Evolutionary conservation across 2,113 vertebrate species (phyloP).

Genomic region (Alces alces): DNA sequence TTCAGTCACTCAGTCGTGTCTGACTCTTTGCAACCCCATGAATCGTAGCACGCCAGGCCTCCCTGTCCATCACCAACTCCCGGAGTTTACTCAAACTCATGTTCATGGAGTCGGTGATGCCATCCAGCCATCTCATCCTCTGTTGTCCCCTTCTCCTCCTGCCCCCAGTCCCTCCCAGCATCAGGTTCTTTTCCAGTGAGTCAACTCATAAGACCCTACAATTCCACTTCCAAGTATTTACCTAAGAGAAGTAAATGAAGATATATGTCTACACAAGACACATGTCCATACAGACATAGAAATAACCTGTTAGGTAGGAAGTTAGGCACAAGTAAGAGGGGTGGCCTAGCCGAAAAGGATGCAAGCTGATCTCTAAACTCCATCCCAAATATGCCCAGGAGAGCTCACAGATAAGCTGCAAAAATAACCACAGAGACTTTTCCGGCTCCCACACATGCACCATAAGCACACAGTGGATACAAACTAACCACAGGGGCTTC

Average conservation of each 20-base stretch:
- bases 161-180: too few species aligned
- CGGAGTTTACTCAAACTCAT: too few species aligned
- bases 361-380: neutral
- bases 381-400: neutral
- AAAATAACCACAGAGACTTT: neutral
- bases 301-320: neutral
- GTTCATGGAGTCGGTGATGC: too few species aligned
- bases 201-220: neutral
- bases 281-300: neutral
- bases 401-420: neutral
- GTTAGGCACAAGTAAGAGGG: neutral
- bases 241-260: neutral
- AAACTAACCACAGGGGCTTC: neutral
- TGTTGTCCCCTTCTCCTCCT: too few species aligned
- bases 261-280: neutral
- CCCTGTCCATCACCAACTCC: too few species aligned
- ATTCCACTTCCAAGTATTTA: neutral
- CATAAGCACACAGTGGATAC: neutral
- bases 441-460: neutral
- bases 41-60: too few species aligned
- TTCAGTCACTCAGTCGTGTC: too few species aligned
- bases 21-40: too few species aligned
- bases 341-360: neutral
- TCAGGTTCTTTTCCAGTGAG: too few species aligned
- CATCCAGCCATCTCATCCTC: too few species aligned